Base-by-base conservation (phyloP, 1,140 invertebrate genomes). In the Globodera ellingtonae region DNA sequence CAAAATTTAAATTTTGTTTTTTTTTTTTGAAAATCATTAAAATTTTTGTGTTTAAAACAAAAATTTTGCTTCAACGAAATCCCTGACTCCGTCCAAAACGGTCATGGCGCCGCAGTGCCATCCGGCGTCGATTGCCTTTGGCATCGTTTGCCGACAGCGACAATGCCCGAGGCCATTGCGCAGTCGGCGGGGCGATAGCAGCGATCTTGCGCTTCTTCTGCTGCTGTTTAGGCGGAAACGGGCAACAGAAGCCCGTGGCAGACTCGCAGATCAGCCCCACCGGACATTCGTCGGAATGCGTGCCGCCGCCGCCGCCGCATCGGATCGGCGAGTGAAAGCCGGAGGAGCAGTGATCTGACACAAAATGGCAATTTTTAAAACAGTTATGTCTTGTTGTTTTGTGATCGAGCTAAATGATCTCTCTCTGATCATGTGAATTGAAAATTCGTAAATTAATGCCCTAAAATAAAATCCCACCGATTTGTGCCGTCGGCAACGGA, bases 191-290 rank as follows among this genome's bases (percentile, higher is more conserved):
- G n/a, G 78, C 48, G 21, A 9, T 13, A 5, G n/a, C 77, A 9
- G 9, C 47, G 21, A 1, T 8, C 6, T 44, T 70, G 67, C 67
- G 67, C 67, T 70, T 65, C 13, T 13, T 21, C 13, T 3, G 35
- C 35, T 35, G 18, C 35, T 70, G n/a, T 35, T 47, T 35, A 15
- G 67, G 67, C 21, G 67, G 72, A 35, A 88, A 78, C 10, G 86
- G 86, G 77, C 86, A 88, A 80, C 86, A 88, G 10, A 86, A 80
- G 46, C 79, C 74, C 48, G 83, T 78, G 18, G 69, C 56, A 6
- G 56, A 50, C 67, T 88, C 88, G 73, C 86, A 88, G 44, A 84
- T 86, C 46, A 88, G 81, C 44, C 86, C 86, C 21, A 84, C 86
- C 24, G 86, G 86, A 78, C 86, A 88, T 65, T 85, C 77, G 15